phyloP scores from a whole-genome alignment of 1,140 invertebrate genomes.

The Neodiprion pinetum region DNA sequence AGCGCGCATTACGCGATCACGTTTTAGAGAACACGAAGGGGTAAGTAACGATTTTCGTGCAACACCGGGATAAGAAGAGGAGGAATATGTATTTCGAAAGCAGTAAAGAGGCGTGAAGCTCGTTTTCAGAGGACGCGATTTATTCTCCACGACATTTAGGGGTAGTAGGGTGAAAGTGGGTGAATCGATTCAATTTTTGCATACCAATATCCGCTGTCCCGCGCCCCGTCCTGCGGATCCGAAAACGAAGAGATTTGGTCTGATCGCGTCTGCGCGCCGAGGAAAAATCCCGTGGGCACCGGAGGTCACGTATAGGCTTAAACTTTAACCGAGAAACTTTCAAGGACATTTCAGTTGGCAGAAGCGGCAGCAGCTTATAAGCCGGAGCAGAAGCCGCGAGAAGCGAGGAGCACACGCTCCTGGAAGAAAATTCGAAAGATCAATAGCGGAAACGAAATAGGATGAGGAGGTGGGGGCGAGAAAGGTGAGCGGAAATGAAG shows the following conservation, averaged over 20 bases:
- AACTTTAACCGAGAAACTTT: constrained; percentile 3
- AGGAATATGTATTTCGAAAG: neutral
- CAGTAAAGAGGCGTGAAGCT: neutral
- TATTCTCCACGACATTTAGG: neutral
- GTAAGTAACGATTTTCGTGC: neutral
- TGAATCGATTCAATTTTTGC: neutral
- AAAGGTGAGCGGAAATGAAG: neutral
- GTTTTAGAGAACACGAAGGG: neutral
- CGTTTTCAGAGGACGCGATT: neutral
- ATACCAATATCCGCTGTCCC: neutral
- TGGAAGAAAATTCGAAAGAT: neutral
- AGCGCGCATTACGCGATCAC: too few species aligned
- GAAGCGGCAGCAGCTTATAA: neutral
- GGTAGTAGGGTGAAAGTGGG: neutral
- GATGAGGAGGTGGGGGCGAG: neutral
- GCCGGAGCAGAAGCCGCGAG: neutral
- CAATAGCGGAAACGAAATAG: neutral
- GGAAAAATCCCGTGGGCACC: neutral
- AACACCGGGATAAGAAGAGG: neutral
- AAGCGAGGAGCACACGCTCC: too few species aligned
- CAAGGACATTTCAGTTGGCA: neutral
- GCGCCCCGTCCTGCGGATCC: neutral
- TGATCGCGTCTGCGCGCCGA: neutral
- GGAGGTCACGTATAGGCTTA: neutral
- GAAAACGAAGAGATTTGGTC: neutral